Evolutionary conservation across 2,113 vertebrate genomes (phyloP).

Genomic region (Sylvietta virens): DNA sequence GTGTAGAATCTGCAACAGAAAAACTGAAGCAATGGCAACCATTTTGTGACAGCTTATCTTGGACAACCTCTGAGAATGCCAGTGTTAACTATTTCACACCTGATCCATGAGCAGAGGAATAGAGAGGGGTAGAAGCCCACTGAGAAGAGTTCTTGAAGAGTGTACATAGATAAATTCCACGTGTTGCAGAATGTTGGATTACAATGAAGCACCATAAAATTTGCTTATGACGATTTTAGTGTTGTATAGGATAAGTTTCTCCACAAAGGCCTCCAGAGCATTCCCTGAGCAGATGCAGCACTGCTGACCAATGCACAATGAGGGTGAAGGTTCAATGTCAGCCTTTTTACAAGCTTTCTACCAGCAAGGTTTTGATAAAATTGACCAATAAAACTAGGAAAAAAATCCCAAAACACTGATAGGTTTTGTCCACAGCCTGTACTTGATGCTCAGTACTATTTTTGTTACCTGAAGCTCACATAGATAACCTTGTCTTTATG

Average conservation of each 20-base stretch:
- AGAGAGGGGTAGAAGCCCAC: background rate
- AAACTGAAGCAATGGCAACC: background rate
- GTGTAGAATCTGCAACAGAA: background rate
- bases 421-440: background rate
- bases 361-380: background rate
- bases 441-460: background rate
- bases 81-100: background rate
- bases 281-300: background rate
- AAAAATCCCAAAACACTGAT: background rate
- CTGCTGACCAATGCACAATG: rapidly evolving
- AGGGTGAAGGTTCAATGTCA: background rate
- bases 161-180: background rate
- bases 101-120: background rate
- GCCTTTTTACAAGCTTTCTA: background rate
- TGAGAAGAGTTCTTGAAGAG: background rate
- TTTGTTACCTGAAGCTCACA: background rate
- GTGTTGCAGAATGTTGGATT: background rate
- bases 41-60: background rate
- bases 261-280: background rate
- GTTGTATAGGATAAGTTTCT: background rate
- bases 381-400: background rate
- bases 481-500: background rate
- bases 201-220: background rate
- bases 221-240: background rate
- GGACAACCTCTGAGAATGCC: background rate